Evolutionary conservation across 2,888 invertebrate genomes (phyloP).

Genomic region (Oscheius onirici): DNA sequence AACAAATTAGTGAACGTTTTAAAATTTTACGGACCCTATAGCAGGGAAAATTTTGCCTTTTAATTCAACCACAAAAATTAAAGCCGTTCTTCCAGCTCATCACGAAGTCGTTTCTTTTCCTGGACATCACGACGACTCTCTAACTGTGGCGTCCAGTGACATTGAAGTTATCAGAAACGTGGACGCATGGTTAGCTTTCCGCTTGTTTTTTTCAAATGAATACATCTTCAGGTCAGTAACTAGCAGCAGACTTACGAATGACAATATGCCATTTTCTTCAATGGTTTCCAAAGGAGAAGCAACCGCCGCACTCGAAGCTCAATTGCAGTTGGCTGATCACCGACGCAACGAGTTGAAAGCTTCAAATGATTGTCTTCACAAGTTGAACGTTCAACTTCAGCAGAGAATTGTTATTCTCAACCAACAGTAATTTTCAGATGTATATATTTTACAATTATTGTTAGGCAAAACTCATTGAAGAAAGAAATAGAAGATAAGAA

Average conservation of each 20-base stretch:
- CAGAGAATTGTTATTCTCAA: constrained; percentile 40
- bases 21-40: no score
- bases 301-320: constrained; percentile 38
- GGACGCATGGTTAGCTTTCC: constrained; percentile 56
- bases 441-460: neutral
- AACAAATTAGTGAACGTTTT: no score
- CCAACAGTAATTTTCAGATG: constrained; percentile 36
- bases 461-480: constrained; percentile 13
- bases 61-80: no score
- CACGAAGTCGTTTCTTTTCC: neutral
- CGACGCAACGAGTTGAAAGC: constrained; percentile 52
- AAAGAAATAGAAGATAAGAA: constrained; percentile 56
- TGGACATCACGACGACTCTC: constrained; percentile 46
- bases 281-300: constrained; percentile 17
- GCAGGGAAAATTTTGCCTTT: no score
- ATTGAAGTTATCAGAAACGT: constrained; percentile 61
- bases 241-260: constrained; percentile 22
- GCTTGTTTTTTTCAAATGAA: neutral
- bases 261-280: neutral
- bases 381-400: constrained; percentile 46
- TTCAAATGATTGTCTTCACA: constrained; percentile 45
- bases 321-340: constrained; percentile 51
- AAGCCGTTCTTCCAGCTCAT: constrained; percentile 17
- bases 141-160: constrained; percentile 65
- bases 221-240: constrained; percentile 12